Evolutionary conservation across 2,113 vertebrate genomes (phyloP).

Genomic region (Forbesichthys agassizii): DNA sequence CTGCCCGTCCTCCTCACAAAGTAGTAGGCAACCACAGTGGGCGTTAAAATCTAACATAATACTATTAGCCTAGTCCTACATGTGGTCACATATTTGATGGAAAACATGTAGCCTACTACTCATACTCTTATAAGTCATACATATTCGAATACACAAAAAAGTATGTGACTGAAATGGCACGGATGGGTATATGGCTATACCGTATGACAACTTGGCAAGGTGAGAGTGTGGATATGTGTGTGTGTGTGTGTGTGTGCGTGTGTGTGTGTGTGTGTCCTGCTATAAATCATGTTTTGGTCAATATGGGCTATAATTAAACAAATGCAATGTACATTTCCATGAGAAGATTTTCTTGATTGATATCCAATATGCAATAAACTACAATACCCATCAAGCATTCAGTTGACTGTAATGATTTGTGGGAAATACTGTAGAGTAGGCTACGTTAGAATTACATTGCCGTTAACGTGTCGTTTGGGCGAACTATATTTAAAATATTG

Average conservation of each 20-base stretch:
- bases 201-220: not conserved
- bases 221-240: too few species aligned
- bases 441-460: not conserved
- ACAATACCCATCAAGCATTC: slow-evolving; percentile 16
- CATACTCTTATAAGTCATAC: not conserved
- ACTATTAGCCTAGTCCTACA: too few species aligned
- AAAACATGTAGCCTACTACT: too few species aligned
- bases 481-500: not conserved
- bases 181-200: not conserved
- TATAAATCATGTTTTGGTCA: too few species aligned
- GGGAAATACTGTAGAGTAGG: slow-evolving; percentile 43
- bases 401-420: slow-evolving; percentile 8
- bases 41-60: slow-evolving; percentile 49
- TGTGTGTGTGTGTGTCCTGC: too few species aligned
- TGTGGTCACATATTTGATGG: too few species aligned
- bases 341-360: too few species aligned
- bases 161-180: not conserved
- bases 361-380: slow-evolving; percentile 13
- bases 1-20: slow-evolving; percentile 29
- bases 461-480: too few species aligned
- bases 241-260: too few species aligned
- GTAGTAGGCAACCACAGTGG: slow-evolving; percentile 56
- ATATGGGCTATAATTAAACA: too few species aligned
- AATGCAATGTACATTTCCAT: too few species aligned
- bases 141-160: not conserved